Conservation (phyloP, 2,888 invertebrate genomes). For the Candidula unifasciata region DNA sequence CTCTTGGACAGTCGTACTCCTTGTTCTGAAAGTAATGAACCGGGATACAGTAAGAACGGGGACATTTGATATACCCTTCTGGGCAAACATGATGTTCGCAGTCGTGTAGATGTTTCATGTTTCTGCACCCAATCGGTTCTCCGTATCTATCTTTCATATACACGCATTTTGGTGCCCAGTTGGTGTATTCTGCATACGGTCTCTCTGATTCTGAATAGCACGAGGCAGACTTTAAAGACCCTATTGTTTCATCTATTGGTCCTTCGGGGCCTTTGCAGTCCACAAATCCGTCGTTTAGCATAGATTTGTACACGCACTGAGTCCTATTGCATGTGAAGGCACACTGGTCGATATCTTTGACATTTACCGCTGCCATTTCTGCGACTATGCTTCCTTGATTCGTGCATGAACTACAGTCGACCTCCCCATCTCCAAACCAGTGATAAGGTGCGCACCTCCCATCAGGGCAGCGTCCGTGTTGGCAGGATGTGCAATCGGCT, state of each 20-base stretch:
- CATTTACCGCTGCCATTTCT: conserved; percentile 2
- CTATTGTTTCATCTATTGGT: conserved; percentile 34
- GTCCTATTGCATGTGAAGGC: conserved; percentile 36
- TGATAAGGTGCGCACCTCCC: conserved; percentile 34
- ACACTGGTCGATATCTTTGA: conserved; percentile 15
- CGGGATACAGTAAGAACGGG: conserved; percentile 40
- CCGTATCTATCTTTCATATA: conserved; percentile 37
- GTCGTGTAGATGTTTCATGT: conserved; percentile 22
- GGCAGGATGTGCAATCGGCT: conserved; percentile 16
- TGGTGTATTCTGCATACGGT: neutral
- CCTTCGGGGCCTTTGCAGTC: conserved; percentile 42
- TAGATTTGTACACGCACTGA: conserved; percentile 1
- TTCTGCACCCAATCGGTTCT: neutral
- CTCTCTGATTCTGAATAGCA: neutral
- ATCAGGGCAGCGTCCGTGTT: conserved; percentile 27
- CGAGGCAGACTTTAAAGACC: neutral
- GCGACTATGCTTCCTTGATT: neutral
- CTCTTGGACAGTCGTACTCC: conserved; percentile 9
- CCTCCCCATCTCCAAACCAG: conserved; percentile 33
- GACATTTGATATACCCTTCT: conserved; percentile 35
- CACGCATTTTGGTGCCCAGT: conserved; percentile 39
- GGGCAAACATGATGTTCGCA: conserved; percentile 17
- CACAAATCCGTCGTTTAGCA: conserved; percentile 21
- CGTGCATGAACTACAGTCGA: conserved; percentile 27
- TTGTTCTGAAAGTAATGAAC: conserved; percentile 24